A percentile compares a stretch with the other conserved stretches of the same genome.
phyloP scores from a whole-genome alignment of 1,140 invertebrate genomes.

The Gryon sp. region DNA sequence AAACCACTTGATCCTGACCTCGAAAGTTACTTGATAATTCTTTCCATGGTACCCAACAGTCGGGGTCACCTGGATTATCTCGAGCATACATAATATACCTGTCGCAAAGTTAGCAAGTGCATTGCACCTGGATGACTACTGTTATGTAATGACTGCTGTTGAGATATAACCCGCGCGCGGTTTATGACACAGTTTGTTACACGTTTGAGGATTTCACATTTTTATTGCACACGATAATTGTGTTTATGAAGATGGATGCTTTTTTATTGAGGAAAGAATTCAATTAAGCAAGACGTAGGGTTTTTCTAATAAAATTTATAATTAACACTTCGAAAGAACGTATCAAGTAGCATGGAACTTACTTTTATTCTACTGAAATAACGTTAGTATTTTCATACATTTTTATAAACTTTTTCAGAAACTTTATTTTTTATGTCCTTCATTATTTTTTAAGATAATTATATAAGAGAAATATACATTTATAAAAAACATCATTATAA shows the following conservation, averaged over 20 bases:
- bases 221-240: conserved; percentile 5
- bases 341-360: background rate
- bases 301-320: background rate
- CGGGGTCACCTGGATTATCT: conserved; percentile 66
- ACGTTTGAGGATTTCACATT: background rate
- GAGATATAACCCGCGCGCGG: conserved; percentile 20
- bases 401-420: background rate
- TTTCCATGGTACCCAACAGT: conserved; percentile 63
- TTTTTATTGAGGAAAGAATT: background rate
- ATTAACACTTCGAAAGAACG: background rate
- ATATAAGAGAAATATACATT: no score
- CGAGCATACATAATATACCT: conserved; percentile 68
- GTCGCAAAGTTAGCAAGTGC: conserved; percentile 24
- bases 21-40: conserved; percentile 75
- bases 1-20: conserved; percentile 72
- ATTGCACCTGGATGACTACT: conserved; percentile 29
- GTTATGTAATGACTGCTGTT: conserved; percentile 43
- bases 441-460: no score
- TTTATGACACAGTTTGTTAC: conserved; percentile 23
- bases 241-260: background rate
- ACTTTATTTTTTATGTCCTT: no score
- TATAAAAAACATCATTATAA: no score
- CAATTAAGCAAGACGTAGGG: background rate
- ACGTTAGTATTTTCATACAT: no score
- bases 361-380: background rate